These are phyloP conservation scores for Boulengeromyrus knoepffleri DNA, from an alignment of 2,113 vertebrate genomes.

Conservation along the genomic window DNA sequence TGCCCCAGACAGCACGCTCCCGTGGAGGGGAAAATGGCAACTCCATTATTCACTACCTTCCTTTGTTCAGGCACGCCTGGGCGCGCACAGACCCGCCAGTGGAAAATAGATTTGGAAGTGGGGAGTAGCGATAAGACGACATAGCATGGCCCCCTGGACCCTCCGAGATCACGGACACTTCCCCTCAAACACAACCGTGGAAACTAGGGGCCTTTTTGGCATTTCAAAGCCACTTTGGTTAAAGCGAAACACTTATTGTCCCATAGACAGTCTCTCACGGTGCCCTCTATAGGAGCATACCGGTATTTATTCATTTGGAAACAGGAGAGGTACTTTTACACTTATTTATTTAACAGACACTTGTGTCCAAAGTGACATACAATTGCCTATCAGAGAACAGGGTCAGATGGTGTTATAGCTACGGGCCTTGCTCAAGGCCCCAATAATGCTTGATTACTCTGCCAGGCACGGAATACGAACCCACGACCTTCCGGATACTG, in stretches of 20 bases:
- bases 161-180: conserved; percentile 10
- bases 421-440: not conserved
- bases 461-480: not conserved
- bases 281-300: conserved; percentile 39
- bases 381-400: not conserved
- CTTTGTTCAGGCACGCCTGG: conserved; percentile 32
- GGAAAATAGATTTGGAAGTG: conserved; percentile 51
- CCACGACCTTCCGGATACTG: not conserved
- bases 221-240: conserved; percentile 28
- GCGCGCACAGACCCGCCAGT: conserved; percentile 46
- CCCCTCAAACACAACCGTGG: not conserved
- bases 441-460: not conserved
- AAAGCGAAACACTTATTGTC: conserved; percentile 39
- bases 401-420: not conserved
- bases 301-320: conserved; percentile 35
- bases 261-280: conserved; percentile 32
- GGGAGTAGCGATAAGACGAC: not conserved
- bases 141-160: not conserved
- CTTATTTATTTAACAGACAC: not conserved
- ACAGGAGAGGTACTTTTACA: not conserved
- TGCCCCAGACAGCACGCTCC: conserved; percentile 43
- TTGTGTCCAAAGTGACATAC: not conserved
- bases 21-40: conserved; percentile 46
- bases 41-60: conserved; percentile 65
- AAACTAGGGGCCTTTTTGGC: not conserved